These are phyloP conservation scores for Troides aeacus DNA, from an alignment of 2,888 invertebrate species.

Conservation along the genomic window DNA sequence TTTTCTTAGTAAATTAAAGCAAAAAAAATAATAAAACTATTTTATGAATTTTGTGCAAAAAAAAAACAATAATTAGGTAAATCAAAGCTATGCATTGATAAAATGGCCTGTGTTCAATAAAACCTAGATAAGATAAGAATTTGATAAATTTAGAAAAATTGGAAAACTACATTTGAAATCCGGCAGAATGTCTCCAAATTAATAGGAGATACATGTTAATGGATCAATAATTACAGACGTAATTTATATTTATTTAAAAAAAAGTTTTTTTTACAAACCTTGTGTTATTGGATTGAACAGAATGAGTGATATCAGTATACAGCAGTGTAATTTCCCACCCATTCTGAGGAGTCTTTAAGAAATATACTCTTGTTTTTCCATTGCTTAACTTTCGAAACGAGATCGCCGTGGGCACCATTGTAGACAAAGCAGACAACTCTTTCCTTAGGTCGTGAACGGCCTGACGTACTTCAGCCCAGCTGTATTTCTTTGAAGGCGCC, in stretches of 20 bases:
- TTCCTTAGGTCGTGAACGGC: conserved; percentile 90
- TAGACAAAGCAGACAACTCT: conserved; percentile 87
- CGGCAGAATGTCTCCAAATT: too few relatives aligned
- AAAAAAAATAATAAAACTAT: too few relatives aligned
- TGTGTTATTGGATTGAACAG: conserved; percentile 76
- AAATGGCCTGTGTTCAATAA: neutral
- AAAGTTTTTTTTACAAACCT: conserved; percentile 45
- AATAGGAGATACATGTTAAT: too few relatives aligned
- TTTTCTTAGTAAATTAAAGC: too few relatives aligned
- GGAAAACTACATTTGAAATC: too few relatives aligned
- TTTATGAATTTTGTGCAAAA: too few relatives aligned
- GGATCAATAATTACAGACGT: too few relatives aligned
- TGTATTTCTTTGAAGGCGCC: conserved; percentile 68
- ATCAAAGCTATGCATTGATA: neutral
- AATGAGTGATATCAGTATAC: conserved; percentile 89
- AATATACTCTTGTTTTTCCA: conserved; percentile 92
- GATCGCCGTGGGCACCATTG: conserved; percentile 90
- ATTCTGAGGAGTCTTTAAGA: conserved; percentile 91
- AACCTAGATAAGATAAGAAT: neutral
- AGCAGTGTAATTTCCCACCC: conserved; percentile 94
- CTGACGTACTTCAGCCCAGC: conserved; percentile 90
- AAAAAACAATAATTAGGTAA: too few relatives aligned
- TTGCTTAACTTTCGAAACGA: conserved; percentile 89
- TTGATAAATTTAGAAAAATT: neutral
- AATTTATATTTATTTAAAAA: conserved; percentile 52